Evolutionary conservation across 2,797 vertebrate species (phyloP).

Genomic region (Brachymystax lenok): DNA sequence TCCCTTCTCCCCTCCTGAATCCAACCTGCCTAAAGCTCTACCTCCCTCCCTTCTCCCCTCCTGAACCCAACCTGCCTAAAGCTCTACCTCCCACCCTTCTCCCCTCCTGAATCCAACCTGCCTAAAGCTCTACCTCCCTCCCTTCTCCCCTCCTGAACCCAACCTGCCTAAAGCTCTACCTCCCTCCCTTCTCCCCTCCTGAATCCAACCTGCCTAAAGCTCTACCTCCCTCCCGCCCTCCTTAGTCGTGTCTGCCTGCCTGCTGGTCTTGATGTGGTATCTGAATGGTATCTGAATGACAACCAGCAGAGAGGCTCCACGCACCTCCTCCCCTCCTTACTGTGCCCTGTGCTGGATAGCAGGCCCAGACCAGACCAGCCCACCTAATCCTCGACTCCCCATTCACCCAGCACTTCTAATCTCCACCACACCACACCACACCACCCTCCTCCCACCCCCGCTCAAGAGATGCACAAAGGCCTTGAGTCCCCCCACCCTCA

Average conservation of each 20-base stretch:
- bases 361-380: slow-evolving; percentile 61
- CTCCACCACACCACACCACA: slow-evolving; percentile 79
- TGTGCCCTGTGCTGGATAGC: slow-evolving; percentile 66
- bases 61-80: slow-evolving; percentile 31
- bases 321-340: slow-evolving; percentile 78
- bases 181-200: slow-evolving; percentile 10
- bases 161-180: slow-evolving; percentile 68
- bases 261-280: slow-evolving; percentile 82
- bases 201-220: slow-evolving; percentile 48
- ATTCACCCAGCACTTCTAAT: slow-evolving; percentile 97
- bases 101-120: no score
- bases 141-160: neutral
- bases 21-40: slow-evolving; percentile 64
- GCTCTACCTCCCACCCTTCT: slow-evolving; percentile 65
- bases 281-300: slow-evolving; percentile 84
- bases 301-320: slow-evolving; percentile 65
- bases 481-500: slow-evolving; percentile 46
- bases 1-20: neutral
- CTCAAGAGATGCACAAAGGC: slow-evolving; percentile 78
- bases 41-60: slow-evolving; percentile 36
- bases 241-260: slow-evolving; percentile 67
- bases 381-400: slow-evolving; percentile 89
- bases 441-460: slow-evolving; percentile 63
- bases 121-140: slow-evolving; percentile 71
- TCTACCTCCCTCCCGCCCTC: slow-evolving; percentile 61